Conservation (phyloP, 2,888 invertebrate genomes). For the Desoria tigrina region DNA sequence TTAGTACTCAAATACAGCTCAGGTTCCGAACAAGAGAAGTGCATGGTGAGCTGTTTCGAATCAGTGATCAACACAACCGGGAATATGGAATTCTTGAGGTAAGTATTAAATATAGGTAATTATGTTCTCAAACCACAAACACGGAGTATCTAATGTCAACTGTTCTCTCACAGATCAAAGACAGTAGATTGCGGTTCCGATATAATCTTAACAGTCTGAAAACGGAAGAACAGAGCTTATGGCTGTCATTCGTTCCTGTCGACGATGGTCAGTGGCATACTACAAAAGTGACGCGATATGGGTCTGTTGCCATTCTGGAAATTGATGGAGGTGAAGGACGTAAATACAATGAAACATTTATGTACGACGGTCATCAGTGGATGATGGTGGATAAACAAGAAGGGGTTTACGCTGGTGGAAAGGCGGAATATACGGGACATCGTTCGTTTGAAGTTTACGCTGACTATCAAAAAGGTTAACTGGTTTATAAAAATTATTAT, state of each 20-base stretch:
- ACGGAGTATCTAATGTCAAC: neutral
- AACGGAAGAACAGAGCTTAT: conserved; percentile 86
- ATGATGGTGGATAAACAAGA: conserved; percentile 89
- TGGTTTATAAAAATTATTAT: neutral
- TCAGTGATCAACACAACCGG: conserved; percentile 89
- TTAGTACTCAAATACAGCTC: conserved; percentile 88
- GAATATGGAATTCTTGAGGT: conserved; percentile 88
- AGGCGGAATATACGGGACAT: conserved; percentile 92
- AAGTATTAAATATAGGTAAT: conserved; percentile 31
- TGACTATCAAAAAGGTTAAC: conserved; percentile 82
- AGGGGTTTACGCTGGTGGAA: conserved; percentile 92
- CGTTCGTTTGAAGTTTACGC: conserved; percentile 91
- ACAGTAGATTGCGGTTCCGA: conserved; percentile 83
- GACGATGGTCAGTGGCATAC: conserved; percentile 98
- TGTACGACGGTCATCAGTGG: conserved; percentile 88
- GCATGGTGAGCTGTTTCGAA: conserved; percentile 89
- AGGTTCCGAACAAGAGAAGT: conserved; percentile 91
- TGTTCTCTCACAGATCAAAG: conserved; percentile 69
- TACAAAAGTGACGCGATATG: conserved; percentile 63
- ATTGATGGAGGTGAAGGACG: conserved; percentile 94
- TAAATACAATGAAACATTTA: conserved; percentile 88
- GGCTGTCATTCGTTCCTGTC: conserved; percentile 84
- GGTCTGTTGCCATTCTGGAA: conserved; percentile 72
- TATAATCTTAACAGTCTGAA: conserved; percentile 89
- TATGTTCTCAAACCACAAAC: neutral